Evolutionary conservation across 2,797 vertebrate genomes (phyloP).

Genomic region (Enoplosus armatus): DNA sequence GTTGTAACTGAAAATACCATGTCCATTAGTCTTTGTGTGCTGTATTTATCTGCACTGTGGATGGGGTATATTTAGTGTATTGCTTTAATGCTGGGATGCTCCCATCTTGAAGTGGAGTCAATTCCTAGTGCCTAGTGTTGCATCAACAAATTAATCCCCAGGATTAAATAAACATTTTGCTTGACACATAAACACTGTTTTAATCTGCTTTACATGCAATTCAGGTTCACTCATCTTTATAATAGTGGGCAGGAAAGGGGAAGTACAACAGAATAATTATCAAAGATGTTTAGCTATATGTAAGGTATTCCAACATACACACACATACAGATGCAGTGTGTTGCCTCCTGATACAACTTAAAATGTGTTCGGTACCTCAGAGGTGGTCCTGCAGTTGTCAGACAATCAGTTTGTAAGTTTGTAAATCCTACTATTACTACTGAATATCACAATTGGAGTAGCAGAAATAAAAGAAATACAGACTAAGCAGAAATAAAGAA

Average conservation of each 20-base stretch:
- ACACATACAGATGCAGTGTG: not conserved
- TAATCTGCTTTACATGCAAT: slow-evolving; percentile 31
- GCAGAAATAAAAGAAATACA: not conserved
- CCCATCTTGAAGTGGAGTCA: slow-evolving; percentile 17
- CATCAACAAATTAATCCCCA: slow-evolving; percentile 47
- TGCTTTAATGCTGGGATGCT: not conserved
- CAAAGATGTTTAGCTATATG: not conserved
- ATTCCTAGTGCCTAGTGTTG: slow-evolving; percentile 22
- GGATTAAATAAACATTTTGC: slow-evolving; percentile 37
- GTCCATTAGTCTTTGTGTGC: not conserved
- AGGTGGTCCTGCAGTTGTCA: not conserved
- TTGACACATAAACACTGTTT: slow-evolving; percentile 10
- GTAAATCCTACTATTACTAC: not conserved
- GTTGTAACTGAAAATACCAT: not conserved
- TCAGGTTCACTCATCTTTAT: slow-evolving; percentile 2
- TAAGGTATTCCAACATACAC: not conserved
- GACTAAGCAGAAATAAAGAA: not conserved
- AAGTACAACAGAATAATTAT: not conserved
- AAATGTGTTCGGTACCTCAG: not conserved
- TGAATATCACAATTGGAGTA: not conserved
- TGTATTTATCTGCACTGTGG: not conserved
- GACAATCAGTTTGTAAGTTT: not conserved
- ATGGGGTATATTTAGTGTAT: not conserved
- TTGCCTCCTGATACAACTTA: not conserved
- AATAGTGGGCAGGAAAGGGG: not conserved